Conservation (phyloP, 2,888 invertebrate species). For the Copidosoma aretas region DNA sequence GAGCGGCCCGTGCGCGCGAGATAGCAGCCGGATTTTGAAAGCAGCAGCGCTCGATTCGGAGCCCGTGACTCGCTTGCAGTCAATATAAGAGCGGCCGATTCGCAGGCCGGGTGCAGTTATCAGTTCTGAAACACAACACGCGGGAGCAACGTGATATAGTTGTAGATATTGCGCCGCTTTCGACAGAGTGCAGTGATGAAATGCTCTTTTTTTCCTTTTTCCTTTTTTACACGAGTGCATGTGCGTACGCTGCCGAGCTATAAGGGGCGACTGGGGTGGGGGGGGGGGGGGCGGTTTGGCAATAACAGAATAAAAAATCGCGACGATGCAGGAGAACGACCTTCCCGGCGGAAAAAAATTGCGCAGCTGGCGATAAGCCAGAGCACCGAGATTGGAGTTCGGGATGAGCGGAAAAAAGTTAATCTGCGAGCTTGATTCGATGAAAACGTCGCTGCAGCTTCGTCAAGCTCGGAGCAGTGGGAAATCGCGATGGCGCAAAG, state of each 20-base stretch:
- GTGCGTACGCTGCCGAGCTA: too few relatives aligned
- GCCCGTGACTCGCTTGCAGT: constrained; percentile 30
- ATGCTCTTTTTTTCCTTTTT: too few relatives aligned
- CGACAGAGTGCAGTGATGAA: too few relatives aligned
- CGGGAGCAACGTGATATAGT: background rate
- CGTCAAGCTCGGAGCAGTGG: constrained; percentile 9
- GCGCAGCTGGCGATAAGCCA: constrained; percentile 32
- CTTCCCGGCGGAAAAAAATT: constrained; percentile 1
- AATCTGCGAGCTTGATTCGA: background rate
- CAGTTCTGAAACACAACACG: constrained; percentile 35
- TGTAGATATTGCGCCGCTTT: too few relatives aligned
- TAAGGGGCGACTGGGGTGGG: too few relatives aligned
- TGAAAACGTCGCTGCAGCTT: constrained; percentile 1
- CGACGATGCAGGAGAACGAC: constrained; percentile 14
- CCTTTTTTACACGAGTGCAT: too few relatives aligned
- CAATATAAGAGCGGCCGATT: constrained; percentile 28
- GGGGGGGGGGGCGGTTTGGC: too few relatives aligned
- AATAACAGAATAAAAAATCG: too few relatives aligned
- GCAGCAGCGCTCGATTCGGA: constrained; percentile 20
- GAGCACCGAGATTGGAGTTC: constrained; percentile 24
- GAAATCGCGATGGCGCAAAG: constrained; percentile 14
- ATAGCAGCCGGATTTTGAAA: constrained; percentile 10
- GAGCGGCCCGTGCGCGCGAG: constrained; percentile 1
- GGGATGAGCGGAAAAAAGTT: too few relatives aligned
- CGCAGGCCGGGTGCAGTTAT: constrained; percentile 36